Conservation (phyloP, 2,113 vertebrate genomes). For the human region DNA sequence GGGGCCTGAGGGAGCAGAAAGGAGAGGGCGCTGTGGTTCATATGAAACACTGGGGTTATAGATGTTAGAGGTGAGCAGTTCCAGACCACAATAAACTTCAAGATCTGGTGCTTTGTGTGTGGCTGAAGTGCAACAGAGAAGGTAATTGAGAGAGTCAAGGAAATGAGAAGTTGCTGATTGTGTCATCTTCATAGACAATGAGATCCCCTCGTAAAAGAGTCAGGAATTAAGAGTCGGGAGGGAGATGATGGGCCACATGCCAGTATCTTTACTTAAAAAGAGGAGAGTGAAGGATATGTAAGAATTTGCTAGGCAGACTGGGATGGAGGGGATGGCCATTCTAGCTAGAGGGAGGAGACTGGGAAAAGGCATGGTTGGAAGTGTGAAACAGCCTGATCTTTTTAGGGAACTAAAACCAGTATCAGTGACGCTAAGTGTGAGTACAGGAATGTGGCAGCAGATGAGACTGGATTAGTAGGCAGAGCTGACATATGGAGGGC, state of each 20-base stretch:
- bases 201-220: neutral
- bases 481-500: neutral
- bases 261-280: neutral
- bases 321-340: neutral
- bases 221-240: neutral
- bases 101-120: neutral
- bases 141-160: neutral
- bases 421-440: neutral
- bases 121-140: neutral
- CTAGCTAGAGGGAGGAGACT: neutral
- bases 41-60: neutral
- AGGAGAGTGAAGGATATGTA: neutral
- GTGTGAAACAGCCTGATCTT: conserved; percentile 4
- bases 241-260: neutral
- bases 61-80: neutral
- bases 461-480: neutral
- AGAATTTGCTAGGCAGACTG: neutral
- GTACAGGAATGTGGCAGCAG: neutral
- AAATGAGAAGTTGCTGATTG: neutral
- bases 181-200: neutral
- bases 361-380: neutral
- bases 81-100: neutral
- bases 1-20: neutral
- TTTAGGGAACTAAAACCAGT: conserved; percentile 41
- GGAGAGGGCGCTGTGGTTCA: neutral